Base-by-base conservation (phyloP, 1,140 invertebrate species). In the Sarcophaga bullata region DNA sequence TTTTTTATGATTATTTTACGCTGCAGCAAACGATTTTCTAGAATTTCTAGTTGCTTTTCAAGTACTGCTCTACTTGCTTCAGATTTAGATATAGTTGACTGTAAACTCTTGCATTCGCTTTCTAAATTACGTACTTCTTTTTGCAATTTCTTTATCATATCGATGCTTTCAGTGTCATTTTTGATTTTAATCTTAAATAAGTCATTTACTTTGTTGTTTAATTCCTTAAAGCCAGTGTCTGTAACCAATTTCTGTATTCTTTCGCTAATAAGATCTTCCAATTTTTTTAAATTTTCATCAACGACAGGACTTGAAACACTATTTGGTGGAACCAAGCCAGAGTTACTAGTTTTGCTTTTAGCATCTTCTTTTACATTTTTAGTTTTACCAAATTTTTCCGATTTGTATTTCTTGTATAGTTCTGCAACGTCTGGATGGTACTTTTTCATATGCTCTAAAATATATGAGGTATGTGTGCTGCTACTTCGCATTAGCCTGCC, bases 1-100 rank as follows among this genome's bases (percentile, higher is more conserved):
- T 83, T 83, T 8, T 73, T 49, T 73, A 83, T 81, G 68, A 83
- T 81, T 13, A 83, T 9, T 46, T 76, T 81, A 25, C 80, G 80
- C 50, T 76, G 73, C 8, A 73, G 80, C n/a, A 83, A 54, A 5
- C 50, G 9, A 72, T 78, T 81, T 3, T 83, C 82, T 13, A 83
- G 37, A 8, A 19, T 46, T 62, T 81, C 54, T 17, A 83, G 19
- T 83, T 83, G 80, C 5, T 50, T 80, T 52, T 83, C 80, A 9
- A 83, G 17, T 62, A 62, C 52, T 5, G 47, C 15, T 76, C 78
- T 83, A 49, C 82, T 80, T 0, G 46, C 19, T 75, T 83, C 49
- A 5, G 82, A 68, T 0, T 81, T 52, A 10, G 54, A 37, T 37
- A 83, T 13, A 25, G 68, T 47, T 49, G n/a, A 15, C 8, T 80